Percentiles rank a stretch among this genome's conserved stretches.
These are phyloP conservation scores for Tetropium fuscum DNA, from an alignment of 2,888 invertebrate genomes.

Conservation along the genomic window DNA sequence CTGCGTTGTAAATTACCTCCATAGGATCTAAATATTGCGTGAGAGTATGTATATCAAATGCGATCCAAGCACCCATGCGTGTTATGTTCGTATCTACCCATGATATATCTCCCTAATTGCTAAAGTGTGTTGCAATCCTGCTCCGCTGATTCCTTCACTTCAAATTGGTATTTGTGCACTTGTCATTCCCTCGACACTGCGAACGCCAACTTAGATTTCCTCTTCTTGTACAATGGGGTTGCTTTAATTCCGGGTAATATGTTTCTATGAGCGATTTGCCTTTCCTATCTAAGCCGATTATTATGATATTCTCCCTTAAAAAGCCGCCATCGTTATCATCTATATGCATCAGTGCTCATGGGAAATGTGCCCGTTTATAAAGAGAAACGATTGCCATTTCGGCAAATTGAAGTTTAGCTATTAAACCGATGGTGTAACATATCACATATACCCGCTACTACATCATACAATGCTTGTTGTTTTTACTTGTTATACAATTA, in stretches of 20 bases:
- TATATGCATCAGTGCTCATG: neutral
- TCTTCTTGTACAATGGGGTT: conserved; percentile 7
- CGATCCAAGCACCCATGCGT: conserved; percentile 17
- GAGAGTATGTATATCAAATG: conserved; percentile 58
- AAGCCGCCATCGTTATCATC: conserved; percentile 1
- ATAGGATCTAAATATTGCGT: conserved; percentile 62
- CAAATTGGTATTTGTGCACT: conserved; percentile 19
- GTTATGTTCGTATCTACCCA: conserved; percentile 19
- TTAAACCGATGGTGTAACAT: neutral
- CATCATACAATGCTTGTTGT: too few species aligned
- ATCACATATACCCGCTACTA: too few species aligned
- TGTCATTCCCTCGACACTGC: conserved; percentile 13
- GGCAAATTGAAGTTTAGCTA: neutral
- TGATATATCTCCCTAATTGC: conserved; percentile 29
- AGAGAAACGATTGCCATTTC: neutral
- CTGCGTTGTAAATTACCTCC: conserved; percentile 60
- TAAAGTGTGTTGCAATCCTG: conserved; percentile 22
- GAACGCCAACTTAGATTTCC: conserved; percentile 10
- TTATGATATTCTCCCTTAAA: conserved; percentile 13
- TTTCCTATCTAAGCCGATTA: conserved; percentile 11
- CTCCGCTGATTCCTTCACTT: conserved; percentile 20
- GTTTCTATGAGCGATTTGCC: conserved; percentile 8
- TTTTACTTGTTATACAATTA: too few species aligned
- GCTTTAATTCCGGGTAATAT: conserved; percentile 5
- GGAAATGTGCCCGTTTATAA: conserved; percentile 3